Percentiles rank a stretch among this genome's conserved stretches.
phyloP scores from a whole-genome alignment of 2,888 invertebrate genomes.

The Galeopsomyia nigrocyanea region DNA sequence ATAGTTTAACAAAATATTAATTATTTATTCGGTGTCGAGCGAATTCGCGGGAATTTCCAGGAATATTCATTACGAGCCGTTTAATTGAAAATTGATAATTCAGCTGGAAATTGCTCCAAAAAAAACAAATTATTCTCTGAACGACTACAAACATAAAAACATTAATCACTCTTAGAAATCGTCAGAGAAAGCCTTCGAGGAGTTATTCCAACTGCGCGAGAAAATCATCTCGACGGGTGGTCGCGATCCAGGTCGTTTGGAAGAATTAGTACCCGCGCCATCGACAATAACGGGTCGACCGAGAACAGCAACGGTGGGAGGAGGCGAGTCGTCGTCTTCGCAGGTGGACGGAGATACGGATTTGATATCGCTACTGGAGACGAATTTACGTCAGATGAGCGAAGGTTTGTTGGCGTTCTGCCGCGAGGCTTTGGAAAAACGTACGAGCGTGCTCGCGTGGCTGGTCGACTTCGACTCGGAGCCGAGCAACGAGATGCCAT shows the following conservation, averaged over 20 bases:
- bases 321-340: neutral
- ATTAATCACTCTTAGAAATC: slow-evolving; percentile 30
- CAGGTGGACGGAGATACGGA: neutral
- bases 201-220: slow-evolving; percentile 58
- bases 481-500: slow-evolving; percentile 15
- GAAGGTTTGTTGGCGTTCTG: slow-evolving; percentile 41
- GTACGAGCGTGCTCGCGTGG: slow-evolving; percentile 47
- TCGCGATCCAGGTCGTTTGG: slow-evolving; percentile 61
- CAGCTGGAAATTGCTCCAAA: too few relatives aligned
- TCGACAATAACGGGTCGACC: neutral
- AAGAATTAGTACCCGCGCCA: slow-evolving; percentile 49
- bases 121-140: too few relatives aligned
- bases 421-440: slow-evolving; percentile 50
- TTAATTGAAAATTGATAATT: too few relatives aligned
- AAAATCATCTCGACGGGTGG: slow-evolving; percentile 57
- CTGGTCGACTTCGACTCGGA: slow-evolving; percentile 45
- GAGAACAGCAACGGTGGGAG: neutral
- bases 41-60: too few relatives aligned
- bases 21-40: too few relatives aligned
- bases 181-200: slow-evolving; percentile 48
- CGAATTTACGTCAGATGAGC: neutral
- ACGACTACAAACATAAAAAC: too few relatives aligned
- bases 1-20: too few relatives aligned
- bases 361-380: slow-evolving; percentile 7
- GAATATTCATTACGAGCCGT: too few relatives aligned